Conservation (phyloP, 2,113 vertebrate genomes). For the Callipepla squamata region DNA sequence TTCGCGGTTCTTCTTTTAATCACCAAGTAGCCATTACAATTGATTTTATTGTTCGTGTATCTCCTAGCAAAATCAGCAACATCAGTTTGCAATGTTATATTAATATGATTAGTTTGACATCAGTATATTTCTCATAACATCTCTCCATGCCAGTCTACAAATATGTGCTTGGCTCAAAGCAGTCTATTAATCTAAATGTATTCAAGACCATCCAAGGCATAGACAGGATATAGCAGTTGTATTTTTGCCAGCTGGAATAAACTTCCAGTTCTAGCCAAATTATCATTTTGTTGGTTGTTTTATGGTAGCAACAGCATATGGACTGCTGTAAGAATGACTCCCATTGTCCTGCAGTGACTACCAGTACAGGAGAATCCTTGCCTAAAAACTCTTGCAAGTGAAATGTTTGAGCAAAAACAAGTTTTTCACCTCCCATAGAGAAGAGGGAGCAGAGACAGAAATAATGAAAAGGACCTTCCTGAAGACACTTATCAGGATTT, state of each 20-base stretch:
- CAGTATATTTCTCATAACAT: neutral
- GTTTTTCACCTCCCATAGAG: neutral
- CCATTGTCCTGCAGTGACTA: neutral
- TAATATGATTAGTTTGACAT: neutral
- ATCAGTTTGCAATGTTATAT: neutral
- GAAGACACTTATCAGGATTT: neutral
- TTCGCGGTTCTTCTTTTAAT: neutral
- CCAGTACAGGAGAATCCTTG: neutral
- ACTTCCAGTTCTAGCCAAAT: neutral
- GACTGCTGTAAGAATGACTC: neutral
- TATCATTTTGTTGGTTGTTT: neutral
- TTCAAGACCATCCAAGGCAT: neutral
- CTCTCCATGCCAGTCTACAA: neutral
- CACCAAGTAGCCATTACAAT: neutral
- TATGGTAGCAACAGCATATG: neutral
- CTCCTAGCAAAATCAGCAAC: neutral
- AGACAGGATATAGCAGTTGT: neutral
- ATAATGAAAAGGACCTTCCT: neutral
- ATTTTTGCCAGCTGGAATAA: neutral
- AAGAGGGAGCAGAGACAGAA: neutral
- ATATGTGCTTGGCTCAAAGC: neutral
- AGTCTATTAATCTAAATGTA: neutral
- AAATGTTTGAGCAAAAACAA: neutral
- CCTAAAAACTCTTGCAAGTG: neutral
- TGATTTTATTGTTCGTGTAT: neutral